Evolutionary conservation across 2,888 invertebrate species (phyloP), one percentile per base, ranked within the genome.

Genomic region (Actias luna): DNA sequence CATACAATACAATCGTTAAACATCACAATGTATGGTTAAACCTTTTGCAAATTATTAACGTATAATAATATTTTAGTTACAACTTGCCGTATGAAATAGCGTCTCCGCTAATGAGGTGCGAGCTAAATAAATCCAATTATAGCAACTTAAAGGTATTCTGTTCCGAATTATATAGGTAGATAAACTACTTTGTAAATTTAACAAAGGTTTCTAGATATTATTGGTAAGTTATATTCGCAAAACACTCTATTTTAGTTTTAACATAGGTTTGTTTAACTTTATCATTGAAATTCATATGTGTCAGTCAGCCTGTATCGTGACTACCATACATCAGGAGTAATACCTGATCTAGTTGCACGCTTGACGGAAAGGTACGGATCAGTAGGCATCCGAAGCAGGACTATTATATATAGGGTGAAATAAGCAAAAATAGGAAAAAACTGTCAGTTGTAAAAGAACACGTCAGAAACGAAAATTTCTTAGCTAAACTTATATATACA

Each of bases 111-210:
- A 62, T 62, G 57, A 62, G 61, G 29, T 61, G 57, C 4, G 57
- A 59, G 46, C 33, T 18, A 35, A 46, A 27, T 58, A 67, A 79
- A 80, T 72, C 78, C 78, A 78, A 80, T 80, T 80, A 80, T 67
- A 71, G 71, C 69, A 75, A 78, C 78, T 80, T 80, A 75, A 78
- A 80, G 64, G 73, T 67, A 65, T 70, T 73, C 73, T 68, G 46
- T 50, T 25, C 46, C 46, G 46, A 50, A 50, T 12, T 50, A 50
- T 22, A 50, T 12, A 50, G 2, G 46, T 50, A 50, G 14, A 22
- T 50, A 25, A n/a, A 2, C 46, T 22, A 50, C 46, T 1, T 25
- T 25, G 25, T 27, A 35, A 16, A 29, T 29, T 55, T 29, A 7
- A 14, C 55, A 5, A 16, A 4, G 55, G 55, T 55, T 55, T 27